Percentiles rank a stretch among this genome's conserved stretches.
Conservation (phyloP, 2,113 vertebrate species). For the Burhinus oedicnemus region DNA sequence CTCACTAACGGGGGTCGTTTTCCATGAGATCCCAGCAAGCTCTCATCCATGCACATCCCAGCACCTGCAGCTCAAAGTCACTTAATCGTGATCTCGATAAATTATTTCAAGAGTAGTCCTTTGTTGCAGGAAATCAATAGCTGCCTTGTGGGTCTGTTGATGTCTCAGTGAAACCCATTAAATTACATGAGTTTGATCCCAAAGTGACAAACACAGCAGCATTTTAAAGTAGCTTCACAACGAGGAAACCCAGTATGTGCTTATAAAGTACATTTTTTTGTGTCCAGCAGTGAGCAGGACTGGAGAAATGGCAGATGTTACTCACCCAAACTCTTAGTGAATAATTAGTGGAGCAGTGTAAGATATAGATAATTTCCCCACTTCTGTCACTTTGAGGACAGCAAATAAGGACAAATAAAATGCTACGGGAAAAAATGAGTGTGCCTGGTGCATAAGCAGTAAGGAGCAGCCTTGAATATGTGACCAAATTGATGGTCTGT, state of each 20-base stretch:
- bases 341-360: neutral
- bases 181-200: neutral
- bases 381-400: neutral
- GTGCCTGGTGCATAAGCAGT: neutral
- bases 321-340: neutral
- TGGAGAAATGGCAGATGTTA: neutral
- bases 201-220: neutral
- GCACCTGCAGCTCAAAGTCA: neutral
- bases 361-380: neutral
- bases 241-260: neutral
- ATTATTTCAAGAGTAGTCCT: neutral
- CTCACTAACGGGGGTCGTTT: neutral
- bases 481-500: neutral
- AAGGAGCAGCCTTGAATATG: neutral
- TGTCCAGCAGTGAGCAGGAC: neutral
- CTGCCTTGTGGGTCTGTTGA: neutral
- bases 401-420: neutral
- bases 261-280: neutral
- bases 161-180: neutral
- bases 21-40: neutral
- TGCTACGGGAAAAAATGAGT: neutral
- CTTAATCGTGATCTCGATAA: neutral
- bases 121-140: neutral
- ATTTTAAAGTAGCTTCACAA: neutral
- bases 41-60: rapidly evolving